These are phyloP conservation scores for Triplophysa dalaica DNA, from an alignment of 2,113 vertebrate genomes.

Conservation along the genomic window DNA sequence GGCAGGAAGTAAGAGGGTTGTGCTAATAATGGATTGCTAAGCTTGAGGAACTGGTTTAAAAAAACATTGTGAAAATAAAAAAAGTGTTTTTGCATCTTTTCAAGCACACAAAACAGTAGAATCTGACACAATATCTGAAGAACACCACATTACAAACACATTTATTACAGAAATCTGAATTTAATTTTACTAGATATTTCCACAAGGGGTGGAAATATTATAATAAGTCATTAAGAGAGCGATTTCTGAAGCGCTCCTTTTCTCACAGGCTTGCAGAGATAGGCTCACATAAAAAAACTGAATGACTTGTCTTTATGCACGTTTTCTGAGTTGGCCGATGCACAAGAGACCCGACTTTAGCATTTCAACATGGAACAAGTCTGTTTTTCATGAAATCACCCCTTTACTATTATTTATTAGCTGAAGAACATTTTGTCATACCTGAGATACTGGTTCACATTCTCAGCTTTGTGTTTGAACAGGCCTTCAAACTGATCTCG, in stretches of 20 bases:
- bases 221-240: too few species aligned
- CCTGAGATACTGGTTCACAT: constrained; percentile 72
- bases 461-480: constrained; percentile 73
- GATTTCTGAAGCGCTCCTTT: too few species aligned
- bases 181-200: too few species aligned
- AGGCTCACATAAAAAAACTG: too few species aligned
- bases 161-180: neutral
- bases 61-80: too few species aligned
- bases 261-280: too few species aligned
- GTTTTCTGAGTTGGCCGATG: too few species aligned
- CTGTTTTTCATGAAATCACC: too few species aligned
- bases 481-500: constrained; percentile 78
- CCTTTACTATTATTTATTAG: neutral
- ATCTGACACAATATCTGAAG: neutral
- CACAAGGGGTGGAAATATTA: too few species aligned
- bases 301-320: too few species aligned
- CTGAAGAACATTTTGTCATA: constrained; percentile 41
- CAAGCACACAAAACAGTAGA: neutral
- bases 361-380: too few species aligned
- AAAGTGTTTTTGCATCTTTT: neutral
- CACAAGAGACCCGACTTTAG: too few species aligned
- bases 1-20: constrained; percentile 51
- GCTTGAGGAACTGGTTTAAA: constrained; percentile 18
- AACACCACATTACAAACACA: neutral
- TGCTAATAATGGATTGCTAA: neutral